Base-by-base conservation (phyloP, 2,797 vertebrate species). In the Pteropus rufus region DNA sequence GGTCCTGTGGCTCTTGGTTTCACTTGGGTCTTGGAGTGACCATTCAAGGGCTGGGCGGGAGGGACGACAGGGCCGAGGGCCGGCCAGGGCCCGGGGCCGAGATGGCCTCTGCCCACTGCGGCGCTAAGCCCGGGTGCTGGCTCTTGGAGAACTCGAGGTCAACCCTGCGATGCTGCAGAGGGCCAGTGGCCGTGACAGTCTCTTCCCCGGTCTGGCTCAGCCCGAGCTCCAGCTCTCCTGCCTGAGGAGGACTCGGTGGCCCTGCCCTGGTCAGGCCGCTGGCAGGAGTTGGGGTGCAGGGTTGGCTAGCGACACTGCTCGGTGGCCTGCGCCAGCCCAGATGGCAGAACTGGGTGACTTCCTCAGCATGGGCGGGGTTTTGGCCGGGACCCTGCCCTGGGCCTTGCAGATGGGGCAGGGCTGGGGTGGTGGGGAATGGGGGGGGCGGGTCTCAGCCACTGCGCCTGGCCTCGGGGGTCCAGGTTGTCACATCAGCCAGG, bases 91-190 rank as follows among this genome's bases (percentile, higher is more conserved):
- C 93, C 2, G 2, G 73, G 41, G 72, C 19, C 2, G 69, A 36
- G 16, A 3, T 19, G 62, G 31, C 19, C 36, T 60, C 36, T 64
- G 24, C 31, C 67, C 5, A 2, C 23, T 11, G 12, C 7, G 29
- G 31, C 41, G n/a, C n/a, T 4, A 16, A 24, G 8, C 19, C 19
- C 10, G 3, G 24, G 11, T 34, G 18, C 52, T 18, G 60, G 67
- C 15, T 52, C 23, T 34, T 34, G 5, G 2, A 41, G 31, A 23
- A 16, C 0, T 0, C 3, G 54, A 36, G 24, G 15, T n/a, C 2
- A 0, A 24, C 3, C 0, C 2, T 9, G 21, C 52, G 29, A 2
- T 2, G 16, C 16, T 19, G 46, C 8, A 0, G 2, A 0, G 21
- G 8, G 26, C 31, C 31, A 0, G 3, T 19, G 19, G 24, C 3